These are phyloP conservation scores for Gadus chalcogrammus DNA, from an alignment of 2,113 vertebrate species.

Conservation along the genomic window DNA sequence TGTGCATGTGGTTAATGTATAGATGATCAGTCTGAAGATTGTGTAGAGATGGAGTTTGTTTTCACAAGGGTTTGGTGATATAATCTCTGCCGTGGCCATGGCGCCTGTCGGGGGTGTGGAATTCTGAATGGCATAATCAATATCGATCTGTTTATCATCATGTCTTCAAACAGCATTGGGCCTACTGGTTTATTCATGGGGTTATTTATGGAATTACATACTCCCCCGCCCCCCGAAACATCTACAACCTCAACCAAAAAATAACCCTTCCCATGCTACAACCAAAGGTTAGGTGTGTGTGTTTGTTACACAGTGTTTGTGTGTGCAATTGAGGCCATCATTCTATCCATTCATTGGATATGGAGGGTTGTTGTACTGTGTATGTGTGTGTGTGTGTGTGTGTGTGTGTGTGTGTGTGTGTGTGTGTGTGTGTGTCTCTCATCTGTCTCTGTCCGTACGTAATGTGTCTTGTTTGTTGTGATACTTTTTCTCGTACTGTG, in stretches of 20 bases:
- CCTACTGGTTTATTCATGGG: slow-evolving; percentile 51
- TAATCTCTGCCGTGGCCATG: neutral
- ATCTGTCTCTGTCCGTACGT: slow-evolving; percentile 5
- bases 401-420: slow-evolving; percentile 7
- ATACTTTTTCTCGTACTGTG: neutral
- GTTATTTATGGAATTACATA: slow-evolving; percentile 33
- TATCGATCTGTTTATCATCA: slow-evolving; percentile 56
- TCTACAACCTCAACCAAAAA: no score
- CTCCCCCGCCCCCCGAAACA: neutral
- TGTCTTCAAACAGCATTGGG: slow-evolving; percentile 33
- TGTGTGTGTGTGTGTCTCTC: neutral
- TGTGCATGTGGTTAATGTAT: no score
- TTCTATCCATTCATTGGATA: neutral
- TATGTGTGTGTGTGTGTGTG: slow-evolving; percentile 10
- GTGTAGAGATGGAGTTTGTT: neutral
- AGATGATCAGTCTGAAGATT: no score
- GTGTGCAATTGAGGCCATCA: neutral
- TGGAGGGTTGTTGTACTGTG: neutral
- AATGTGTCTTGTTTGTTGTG: slow-evolving; percentile 29
- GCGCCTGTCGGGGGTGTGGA: slow-evolving; percentile 6
- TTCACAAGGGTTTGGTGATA: slow-evolving; percentile 9
- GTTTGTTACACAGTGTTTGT: no score
- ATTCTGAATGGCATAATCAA: slow-evolving; percentile 43
- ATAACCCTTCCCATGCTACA: no score
- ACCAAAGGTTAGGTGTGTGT: no score